Conservation (phyloP, 2,888 invertebrate genomes). For the Melieria omissa region DNA sequence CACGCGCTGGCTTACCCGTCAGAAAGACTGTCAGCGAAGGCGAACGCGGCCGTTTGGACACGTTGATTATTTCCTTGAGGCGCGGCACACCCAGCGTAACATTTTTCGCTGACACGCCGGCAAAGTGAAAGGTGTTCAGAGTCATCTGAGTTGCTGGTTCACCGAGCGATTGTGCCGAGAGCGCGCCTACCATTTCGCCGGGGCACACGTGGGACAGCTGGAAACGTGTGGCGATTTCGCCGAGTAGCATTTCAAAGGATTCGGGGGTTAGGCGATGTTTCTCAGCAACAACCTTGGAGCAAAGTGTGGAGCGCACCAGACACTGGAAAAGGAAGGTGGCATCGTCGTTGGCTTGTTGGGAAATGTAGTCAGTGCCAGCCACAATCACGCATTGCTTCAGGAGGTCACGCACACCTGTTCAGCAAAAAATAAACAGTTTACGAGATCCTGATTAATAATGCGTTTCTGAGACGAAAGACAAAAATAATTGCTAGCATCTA, state of each 20-base stretch:
- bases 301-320: constrained; percentile 88
- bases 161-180: constrained; percentile 71
- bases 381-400: constrained; percentile 89
- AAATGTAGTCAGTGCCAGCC: constrained; percentile 90
- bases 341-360: constrained; percentile 94
- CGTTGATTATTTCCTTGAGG: constrained; percentile 94
- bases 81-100: constrained; percentile 98
- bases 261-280: constrained; percentile 90
- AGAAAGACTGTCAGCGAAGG: constrained; percentile 96
- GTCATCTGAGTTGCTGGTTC: constrained; percentile 52
- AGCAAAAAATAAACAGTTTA: not conserved
- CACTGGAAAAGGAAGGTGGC: constrained; percentile 96
- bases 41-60: constrained; percentile 96
- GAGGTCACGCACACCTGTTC: constrained; percentile 82
- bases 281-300: constrained; percentile 93
- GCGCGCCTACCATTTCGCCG: constrained; percentile 98
- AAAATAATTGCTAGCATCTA: not conserved
- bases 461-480: not conserved
- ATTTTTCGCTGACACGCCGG: constrained; percentile 95
- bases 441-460: not conserved
- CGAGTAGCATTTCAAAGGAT: constrained; percentile 98
- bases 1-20: constrained; percentile 91
- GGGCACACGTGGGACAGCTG: constrained; percentile 92
- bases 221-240: constrained; percentile 96
- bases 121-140: constrained; percentile 50